phyloP scores from a whole-genome alignment of 2,113 vertebrate genomes.

The Gnathonemus longibarbis region DNA sequence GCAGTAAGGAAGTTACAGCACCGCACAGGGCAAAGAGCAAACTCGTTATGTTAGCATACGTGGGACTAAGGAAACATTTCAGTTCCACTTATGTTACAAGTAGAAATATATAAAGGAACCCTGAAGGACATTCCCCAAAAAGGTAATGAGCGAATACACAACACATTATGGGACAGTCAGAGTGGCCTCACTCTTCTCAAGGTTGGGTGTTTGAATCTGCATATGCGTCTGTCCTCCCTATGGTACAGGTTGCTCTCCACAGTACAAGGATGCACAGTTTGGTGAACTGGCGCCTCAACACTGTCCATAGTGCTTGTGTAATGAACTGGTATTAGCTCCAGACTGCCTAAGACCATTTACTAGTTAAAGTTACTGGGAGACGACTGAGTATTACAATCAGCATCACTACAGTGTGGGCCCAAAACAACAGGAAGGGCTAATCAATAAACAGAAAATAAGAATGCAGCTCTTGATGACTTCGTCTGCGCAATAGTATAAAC shows the following conservation, averaged over 20 bases:
- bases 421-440: background rate
- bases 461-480: background rate
- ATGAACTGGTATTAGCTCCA: background rate
- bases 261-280: background rate
- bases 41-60: background rate
- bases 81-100: background rate
- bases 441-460: background rate
- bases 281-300: background rate
- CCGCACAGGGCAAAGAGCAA: background rate
- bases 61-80: background rate
- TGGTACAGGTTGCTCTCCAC: background rate
- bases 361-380: background rate
- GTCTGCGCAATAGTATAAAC: background rate
- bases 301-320: background rate
- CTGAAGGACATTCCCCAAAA: background rate
- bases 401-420: background rate
- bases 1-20: slow-evolving; percentile 3
- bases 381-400: background rate
- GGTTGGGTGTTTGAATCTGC: background rate
- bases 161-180: background rate
- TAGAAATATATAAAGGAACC: background rate
- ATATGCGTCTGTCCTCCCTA: background rate
- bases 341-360: background rate
- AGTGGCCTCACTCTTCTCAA: background rate
- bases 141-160: background rate